phyloP scores from a whole-genome alignment of 2,888 invertebrate species.

The Panzeria rudis region DNA sequence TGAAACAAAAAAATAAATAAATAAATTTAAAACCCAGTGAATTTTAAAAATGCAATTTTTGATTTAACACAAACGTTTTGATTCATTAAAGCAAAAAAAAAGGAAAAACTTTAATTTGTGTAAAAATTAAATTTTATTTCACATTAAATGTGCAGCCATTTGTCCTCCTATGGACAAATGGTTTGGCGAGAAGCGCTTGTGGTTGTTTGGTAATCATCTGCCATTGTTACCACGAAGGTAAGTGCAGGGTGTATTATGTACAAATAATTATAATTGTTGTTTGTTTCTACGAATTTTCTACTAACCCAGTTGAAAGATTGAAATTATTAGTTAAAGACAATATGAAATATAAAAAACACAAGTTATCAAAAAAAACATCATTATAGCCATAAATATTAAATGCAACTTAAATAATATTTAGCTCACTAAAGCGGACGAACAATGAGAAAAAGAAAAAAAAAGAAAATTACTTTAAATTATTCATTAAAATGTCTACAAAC shows the following conservation, averaged over 20 bases:
- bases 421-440: constrained; percentile 19
- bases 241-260: constrained; percentile 73
- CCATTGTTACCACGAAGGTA: constrained; percentile 93
- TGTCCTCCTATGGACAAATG: constrained; percentile 92
- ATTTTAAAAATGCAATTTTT: not conserved
- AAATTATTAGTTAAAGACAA: not conserved
- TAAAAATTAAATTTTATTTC: constrained; percentile 11
- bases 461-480: not conserved
- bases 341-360: not conserved
- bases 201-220: constrained; percentile 95
- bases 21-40: not conserved
- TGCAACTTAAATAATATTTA: constrained; percentile 47
- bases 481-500: too few species aligned
- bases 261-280: not conserved
- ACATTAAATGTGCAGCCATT: constrained; percentile 37
- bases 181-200: constrained; percentile 95
- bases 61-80: not conserved
- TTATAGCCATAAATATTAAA: constrained; percentile 54
- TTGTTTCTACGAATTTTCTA: not conserved
- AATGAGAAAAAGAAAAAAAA: not conserved
- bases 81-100: constrained; percentile 9
- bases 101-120: not conserved
- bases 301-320: not conserved
- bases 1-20: constrained; percentile 2
- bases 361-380: not conserved